These are phyloP conservation scores for Argya squamiceps DNA, from an alignment of 2,797 vertebrate species.

Conservation along the genomic window DNA sequence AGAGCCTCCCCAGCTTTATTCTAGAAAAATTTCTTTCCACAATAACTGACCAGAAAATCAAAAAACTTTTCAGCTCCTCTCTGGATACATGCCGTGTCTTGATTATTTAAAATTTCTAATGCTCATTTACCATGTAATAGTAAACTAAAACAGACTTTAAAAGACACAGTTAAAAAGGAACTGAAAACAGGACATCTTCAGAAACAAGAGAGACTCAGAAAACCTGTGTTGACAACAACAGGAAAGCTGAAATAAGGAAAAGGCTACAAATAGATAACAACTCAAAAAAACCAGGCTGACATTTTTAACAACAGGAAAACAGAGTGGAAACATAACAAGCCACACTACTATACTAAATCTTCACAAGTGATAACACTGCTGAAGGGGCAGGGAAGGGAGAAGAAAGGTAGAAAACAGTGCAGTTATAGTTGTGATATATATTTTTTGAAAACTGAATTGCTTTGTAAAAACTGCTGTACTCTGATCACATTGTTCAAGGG, in stretches of 20 bases:
- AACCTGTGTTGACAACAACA: not conserved
- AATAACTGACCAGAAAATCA: not conserved
- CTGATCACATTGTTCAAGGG: not conserved
- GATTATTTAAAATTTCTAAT: not conserved
- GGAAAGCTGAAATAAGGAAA: not conserved
- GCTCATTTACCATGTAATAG: not conserved
- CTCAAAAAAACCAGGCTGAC: not conserved
- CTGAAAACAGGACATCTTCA: not conserved
- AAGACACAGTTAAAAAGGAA: not conserved
- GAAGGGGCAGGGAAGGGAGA: not conserved
- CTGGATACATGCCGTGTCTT: not conserved
- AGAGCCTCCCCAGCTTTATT: not conserved
- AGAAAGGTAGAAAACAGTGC: not conserved
- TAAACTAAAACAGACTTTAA: not conserved
- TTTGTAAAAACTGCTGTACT: not conserved
- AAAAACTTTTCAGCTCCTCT: not conserved
- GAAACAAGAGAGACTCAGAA: not conserved
- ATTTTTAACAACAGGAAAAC: not conserved
- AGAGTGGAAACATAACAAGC: not conserved
- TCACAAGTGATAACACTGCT: not conserved
- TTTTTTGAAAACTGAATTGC: not conserved
- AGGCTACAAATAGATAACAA: not conserved
- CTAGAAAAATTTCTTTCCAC: not conserved
- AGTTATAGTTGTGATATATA: not conserved
- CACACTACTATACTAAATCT: not conserved